A percentile compares a stretch with the other conserved stretches of the same genome.
Evolutionary conservation across 2,888 invertebrate species (phyloP).

Genomic region (Nomada fucata): DNA sequence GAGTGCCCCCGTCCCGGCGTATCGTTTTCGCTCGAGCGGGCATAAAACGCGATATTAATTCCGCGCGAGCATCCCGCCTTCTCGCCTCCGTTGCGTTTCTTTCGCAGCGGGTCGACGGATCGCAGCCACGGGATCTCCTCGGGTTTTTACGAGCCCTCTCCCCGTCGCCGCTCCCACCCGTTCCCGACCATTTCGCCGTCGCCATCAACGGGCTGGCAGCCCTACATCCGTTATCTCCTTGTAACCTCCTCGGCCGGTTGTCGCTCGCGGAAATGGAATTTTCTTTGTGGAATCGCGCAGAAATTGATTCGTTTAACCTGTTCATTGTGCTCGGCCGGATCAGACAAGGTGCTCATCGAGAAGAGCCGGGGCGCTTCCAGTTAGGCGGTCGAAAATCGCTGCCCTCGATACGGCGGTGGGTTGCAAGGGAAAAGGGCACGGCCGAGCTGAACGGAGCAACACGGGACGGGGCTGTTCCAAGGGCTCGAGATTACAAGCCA

Average conservation of each 20-base stretch:
- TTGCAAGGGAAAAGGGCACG: slow-evolving; percentile 61
- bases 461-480: slow-evolving; percentile 78
- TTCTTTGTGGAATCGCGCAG: slow-evolving; percentile 76
- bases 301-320: slow-evolving; percentile 83
- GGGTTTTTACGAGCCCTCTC: slow-evolving; percentile 65
- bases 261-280: slow-evolving; percentile 77
- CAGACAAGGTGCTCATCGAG: slow-evolving; percentile 68
- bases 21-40: slow-evolving; percentile 13
- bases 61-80: slow-evolving; percentile 62
- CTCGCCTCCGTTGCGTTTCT: slow-evolving; percentile 39
- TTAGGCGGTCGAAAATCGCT: slow-evolving; percentile 58
- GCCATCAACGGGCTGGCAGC: slow-evolving; percentile 35
- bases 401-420: slow-evolving; percentile 57
- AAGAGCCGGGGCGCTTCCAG: slow-evolving; percentile 20
- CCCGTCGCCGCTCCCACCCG: not conserved
- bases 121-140: slow-evolving; percentile 61
- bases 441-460: slow-evolving; percentile 67
- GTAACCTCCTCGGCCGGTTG: slow-evolving; percentile 48
- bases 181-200: slow-evolving; percentile 8
- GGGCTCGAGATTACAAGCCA: slow-evolving; percentile 83
- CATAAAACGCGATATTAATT: slow-evolving; percentile 62
- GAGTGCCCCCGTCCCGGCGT: slow-evolving; percentile 12
- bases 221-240: slow-evolving; percentile 55
- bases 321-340: slow-evolving; percentile 75
- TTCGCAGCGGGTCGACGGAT: slow-evolving; percentile 40